phyloP scores from a whole-genome alignment of 2,888 invertebrate species.

The Incurvaria masculella region DNA sequence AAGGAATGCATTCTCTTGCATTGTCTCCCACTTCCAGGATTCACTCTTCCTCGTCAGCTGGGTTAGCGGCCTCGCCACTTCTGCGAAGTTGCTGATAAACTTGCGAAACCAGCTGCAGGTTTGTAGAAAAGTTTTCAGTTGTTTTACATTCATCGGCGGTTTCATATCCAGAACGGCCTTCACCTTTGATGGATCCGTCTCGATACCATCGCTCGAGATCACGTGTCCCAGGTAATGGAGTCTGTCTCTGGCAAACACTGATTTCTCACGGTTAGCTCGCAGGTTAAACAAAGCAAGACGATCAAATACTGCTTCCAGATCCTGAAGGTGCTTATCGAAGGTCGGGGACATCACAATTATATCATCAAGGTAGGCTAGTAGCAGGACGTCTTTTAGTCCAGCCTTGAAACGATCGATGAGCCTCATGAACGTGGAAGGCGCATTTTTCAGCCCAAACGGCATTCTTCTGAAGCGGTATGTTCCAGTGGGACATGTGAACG shows the following conservation, averaged over 20 bases:
- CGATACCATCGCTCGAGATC: conserved; percentile 5
- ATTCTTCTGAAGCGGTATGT: conserved; percentile 19
- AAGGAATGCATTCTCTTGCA: conserved; percentile 12
- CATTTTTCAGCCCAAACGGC: conserved; percentile 22
- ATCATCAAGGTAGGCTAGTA: conserved; percentile 22
- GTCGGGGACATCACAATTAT: conserved; percentile 19
- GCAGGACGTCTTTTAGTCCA: conserved; percentile 10
- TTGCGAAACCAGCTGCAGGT: conserved; percentile 13
- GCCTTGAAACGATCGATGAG: conserved; percentile 19
- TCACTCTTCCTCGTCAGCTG: conserved; percentile 16
- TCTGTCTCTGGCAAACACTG: conserved; percentile 2
- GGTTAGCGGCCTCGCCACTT: conserved; percentile 15
- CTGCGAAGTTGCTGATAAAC: conserved; percentile 11
- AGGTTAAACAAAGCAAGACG: conserved; percentile 10
- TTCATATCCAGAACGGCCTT: conserved; percentile 4
- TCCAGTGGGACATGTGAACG: conserved; percentile 20
- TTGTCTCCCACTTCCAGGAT: conserved; percentile 12
- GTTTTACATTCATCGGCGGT: conserved; percentile 3
- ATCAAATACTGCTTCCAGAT: conserved; percentile 20
- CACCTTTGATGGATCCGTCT: conserved; percentile 2
- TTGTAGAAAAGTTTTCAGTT: conserved; percentile 14
- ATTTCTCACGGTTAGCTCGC: conserved; percentile 11
- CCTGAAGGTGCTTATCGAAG: conserved; percentile 19
- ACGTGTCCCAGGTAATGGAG: conserved; percentile 9
- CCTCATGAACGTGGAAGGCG: conserved; percentile 11